phyloP scores from a whole-genome alignment of 2,113 vertebrate species.

The Rhinopomastus cyanomelas region DNA sequence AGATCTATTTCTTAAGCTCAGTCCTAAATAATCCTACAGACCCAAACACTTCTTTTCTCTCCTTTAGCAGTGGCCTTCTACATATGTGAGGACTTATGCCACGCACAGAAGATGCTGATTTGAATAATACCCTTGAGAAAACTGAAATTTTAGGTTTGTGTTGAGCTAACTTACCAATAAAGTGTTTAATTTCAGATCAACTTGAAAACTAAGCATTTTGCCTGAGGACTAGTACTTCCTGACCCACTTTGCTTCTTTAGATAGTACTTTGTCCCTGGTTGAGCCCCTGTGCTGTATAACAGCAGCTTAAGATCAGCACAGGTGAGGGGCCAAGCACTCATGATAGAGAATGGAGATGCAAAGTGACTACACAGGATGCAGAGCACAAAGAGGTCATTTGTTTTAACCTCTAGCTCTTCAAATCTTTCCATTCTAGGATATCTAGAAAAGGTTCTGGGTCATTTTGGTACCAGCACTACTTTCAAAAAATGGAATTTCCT shows the following conservation, averaged over 20 bases:
- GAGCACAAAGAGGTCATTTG: background rate
- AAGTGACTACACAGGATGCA: background rate
- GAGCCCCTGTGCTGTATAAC: background rate
- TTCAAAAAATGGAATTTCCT: background rate
- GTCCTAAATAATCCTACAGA: background rate
- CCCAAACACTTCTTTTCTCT: background rate
- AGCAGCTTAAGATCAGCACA: background rate
- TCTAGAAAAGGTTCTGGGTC: background rate
- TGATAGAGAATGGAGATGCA: background rate
- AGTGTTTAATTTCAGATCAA: background rate
- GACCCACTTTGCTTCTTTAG: background rate
- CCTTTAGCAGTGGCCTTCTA: background rate
- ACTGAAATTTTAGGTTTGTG: background rate
- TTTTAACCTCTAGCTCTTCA: background rate
- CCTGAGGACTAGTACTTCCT: background rate
- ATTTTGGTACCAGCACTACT: background rate
- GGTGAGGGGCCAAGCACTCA: background rate
- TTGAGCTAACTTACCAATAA: background rate
- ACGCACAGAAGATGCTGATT: background rate
- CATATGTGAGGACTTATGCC: background rate
- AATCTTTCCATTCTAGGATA: background rate
- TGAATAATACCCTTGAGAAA: background rate
- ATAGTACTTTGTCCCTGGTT: background rate
- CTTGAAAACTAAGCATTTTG: background rate
- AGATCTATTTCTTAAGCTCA: background rate